Base-by-base conservation (phyloP, 1,140 invertebrate species). In the Zaprionus vittiger region DNA sequence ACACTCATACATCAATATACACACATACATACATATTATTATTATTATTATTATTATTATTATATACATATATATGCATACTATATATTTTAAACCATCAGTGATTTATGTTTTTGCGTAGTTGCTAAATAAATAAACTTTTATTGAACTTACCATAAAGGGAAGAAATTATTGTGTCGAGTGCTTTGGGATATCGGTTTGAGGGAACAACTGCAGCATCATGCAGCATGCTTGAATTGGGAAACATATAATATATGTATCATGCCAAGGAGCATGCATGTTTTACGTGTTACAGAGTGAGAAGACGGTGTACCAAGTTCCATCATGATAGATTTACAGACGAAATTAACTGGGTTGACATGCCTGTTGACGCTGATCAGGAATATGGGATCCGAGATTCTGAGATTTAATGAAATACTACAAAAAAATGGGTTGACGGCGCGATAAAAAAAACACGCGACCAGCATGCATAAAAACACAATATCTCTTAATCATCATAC, bases 41-140 rank as follows among this genome's bases (percentile, higher is more conserved):
- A 73, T 77, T 66, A 22, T 47, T 65, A 76, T 76, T 65, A 64
- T 59, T 76, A 75, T 70, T 63, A 61, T 60, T 52, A 68, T 79
- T 61, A 82, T 71, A 66, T 67, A 69, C 73, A 80, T 79, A 83
- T 89, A 87, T 83, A 85, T 87, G 61, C 62, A 85, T 89, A 83
- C 67, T 84, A 89, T 81, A 89, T 76, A 89, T 74, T 79, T 79
- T 77, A 85, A 90, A 76, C 73, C 66, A 82, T 89, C 86, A 90
- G 73, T 90, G 85, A 90, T 90, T 77, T 80, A 81, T 90, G 83
- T 83, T 90, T 81, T 77, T 80, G 81, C 73, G 67, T 90, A 91
- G 82, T 85, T 85, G 81, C 73, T 90, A 90, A 90, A 90, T 82
- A 90, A 90, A 90, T 89, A 90, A 89, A 83, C 86, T 87, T 89